Evolutionary conservation across 2,113 vertebrate species (phyloP), one percentile per base, ranked within the genome.

Genomic region (Regulus satrapa): DNA sequence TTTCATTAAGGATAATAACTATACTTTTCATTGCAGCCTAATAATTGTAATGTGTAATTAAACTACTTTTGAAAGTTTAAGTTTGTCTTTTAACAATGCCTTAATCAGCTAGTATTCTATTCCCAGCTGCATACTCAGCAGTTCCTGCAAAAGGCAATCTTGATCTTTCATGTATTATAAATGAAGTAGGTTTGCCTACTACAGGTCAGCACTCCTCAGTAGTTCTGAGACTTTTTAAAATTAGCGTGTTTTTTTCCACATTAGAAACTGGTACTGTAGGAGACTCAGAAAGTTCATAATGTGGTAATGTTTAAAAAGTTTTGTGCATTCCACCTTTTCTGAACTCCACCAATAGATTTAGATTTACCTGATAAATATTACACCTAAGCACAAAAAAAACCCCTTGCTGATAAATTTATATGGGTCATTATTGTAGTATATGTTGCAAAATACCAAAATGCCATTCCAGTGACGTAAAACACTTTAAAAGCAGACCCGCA

Each of bases 121-220:
- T 92, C 75, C 64, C 79, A 77, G 38, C 17, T 88, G 88, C 52
- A 58, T 31, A 85, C 34, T 90, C 5, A 5, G 46, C 91, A 93
- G 51, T 59, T 96, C 86, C 85, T 94, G 55, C 32, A 80, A 38
- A 68, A 90, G 45, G 58, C 81, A 83, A 58, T 85, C 80, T 46
- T 83, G 46, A 58, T 93, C 88, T 92, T 93, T 93, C 59, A 94
- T 96, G 88, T 94, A 94, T 95, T 93, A 95, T 92, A 73, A 92
- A 93, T 96, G 54, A 97, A 93, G 45, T 34, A 83, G 34, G n/a
- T 84, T 73, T 92, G 41, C 43, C 63, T 88, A 28, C 46, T 43
- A 38, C 10, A 46, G 72, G 59, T 89, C 92, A 95, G 48, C 56
- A 62, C 32, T 85, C 71, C 74, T 49, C 26, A 54, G n/a, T 73